Conservation (phyloP, 2,797 vertebrate species). For the Macrochelys suwanniensis region DNA sequence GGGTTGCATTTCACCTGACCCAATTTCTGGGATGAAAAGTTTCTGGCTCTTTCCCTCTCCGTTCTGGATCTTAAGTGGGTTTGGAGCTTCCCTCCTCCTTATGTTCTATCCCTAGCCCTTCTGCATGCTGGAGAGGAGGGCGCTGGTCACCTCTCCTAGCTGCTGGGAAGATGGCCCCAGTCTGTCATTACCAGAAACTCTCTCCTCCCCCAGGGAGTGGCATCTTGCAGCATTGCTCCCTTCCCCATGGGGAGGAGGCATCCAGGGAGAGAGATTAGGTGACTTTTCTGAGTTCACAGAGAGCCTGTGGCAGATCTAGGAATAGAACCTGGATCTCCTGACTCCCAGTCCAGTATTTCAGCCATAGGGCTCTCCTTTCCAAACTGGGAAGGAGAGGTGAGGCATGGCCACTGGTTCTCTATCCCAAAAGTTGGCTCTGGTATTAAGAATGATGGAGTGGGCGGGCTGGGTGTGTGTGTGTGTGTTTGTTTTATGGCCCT, state of each 20-base stretch:
- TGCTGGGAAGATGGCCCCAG: not conserved
- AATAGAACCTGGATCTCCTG: not conserved
- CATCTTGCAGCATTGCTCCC: not conserved
- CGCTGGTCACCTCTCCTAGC: accelerated
- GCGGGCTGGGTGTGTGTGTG: too few species aligned
- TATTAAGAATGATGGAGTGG: not conserved
- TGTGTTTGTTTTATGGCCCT: not conserved
- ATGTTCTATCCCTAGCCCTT: not conserved
- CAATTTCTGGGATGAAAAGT: not conserved
- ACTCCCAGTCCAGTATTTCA: not conserved
- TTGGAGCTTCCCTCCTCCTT: not conserved
- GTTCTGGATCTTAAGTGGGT: not conserved
- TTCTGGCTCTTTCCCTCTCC: too few species aligned
- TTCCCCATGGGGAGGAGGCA: not conserved
- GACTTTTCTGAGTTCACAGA: not conserved
- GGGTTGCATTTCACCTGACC: not conserved
- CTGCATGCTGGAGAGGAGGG: too few species aligned
- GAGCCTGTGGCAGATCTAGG: not conserved
- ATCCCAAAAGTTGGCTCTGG: not conserved
- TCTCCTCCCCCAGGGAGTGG: too few species aligned
- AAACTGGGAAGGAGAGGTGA: not conserved
- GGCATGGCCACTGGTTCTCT: not conserved
- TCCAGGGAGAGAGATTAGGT: too few species aligned
- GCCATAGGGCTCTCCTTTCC: not conserved
- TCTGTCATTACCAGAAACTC: not conserved